These are phyloP conservation scores for Papilio polytes DNA, from an alignment of 1,140 invertebrate genomes.

Conservation along the genomic window DNA sequence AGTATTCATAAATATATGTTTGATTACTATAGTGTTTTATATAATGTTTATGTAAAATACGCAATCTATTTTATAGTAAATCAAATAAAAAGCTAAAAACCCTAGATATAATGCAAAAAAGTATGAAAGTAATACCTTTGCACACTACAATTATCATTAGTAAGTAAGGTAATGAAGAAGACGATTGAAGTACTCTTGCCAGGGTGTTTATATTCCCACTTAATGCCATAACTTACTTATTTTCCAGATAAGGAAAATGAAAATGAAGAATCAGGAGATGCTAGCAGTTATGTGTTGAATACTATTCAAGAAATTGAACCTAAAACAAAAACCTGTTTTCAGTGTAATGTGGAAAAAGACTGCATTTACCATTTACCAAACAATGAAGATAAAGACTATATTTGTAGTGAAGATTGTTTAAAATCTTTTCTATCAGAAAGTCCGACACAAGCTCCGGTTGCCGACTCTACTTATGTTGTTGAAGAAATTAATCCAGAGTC, in stretches of 20 bases:
- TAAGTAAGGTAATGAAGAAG: too few species aligned
- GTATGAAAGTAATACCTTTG: too few species aligned
- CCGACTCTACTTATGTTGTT: conserved; percentile 72
- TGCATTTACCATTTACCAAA: conserved; percentile 61
- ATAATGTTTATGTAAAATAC: too few species aligned
- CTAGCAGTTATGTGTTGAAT: conserved; percentile 51
- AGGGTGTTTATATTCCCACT: not conserved
- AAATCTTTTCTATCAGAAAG: conserved; percentile 57
- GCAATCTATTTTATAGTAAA: too few species aligned
- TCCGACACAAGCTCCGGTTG: conserved; percentile 62
- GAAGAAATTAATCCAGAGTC: conserved; percentile 71
- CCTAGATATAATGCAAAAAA: too few species aligned
- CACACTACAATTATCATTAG: too few species aligned
- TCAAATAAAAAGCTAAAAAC: too few species aligned
- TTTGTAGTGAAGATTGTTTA: conserved; percentile 69
- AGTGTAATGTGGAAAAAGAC: conserved; percentile 59
- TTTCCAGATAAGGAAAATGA: conserved; percentile 76
- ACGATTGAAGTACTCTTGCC: too few species aligned
- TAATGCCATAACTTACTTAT: conserved; percentile 33
- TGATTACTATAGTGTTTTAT: too few species aligned
- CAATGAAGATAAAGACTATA: conserved; percentile 62
- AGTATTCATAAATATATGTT: too few species aligned
- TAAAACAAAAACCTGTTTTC: conserved; percentile 62
- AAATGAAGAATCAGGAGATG: conserved; percentile 59
- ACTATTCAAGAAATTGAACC: conserved; percentile 67